Conservation (phyloP, 1,140 invertebrate species). For the Neodiprion virginianus region DNA sequence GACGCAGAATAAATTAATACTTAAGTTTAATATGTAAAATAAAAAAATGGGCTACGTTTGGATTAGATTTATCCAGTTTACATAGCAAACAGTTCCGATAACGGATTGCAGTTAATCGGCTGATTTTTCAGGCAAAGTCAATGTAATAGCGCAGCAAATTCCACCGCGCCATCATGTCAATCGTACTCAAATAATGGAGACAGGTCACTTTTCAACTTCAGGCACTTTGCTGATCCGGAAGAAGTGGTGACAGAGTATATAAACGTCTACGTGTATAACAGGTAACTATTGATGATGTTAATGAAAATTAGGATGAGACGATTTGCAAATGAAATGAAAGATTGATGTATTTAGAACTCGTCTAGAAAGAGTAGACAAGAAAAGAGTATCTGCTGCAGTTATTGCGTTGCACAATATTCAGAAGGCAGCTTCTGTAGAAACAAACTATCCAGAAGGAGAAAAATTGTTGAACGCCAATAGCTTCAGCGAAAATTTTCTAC, state of each 20-base stretch:
- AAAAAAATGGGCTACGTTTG: too few relatives aligned
- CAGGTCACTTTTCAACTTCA: background rate
- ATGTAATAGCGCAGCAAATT: background rate
- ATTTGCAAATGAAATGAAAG: too few relatives aligned
- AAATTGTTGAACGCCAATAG: background rate
- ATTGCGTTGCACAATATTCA: background rate
- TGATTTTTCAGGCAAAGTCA: background rate
- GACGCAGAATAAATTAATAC: too few relatives aligned
- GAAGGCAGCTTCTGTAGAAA: background rate
- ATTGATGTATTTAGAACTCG: background rate
- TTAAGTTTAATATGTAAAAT: too few relatives aligned
- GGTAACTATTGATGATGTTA: background rate
- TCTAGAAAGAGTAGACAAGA: background rate
- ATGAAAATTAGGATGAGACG: background rate
- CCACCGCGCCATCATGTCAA: background rate
- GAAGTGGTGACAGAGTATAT: background rate
- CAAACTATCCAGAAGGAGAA: background rate
- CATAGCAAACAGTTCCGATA: too few relatives aligned
- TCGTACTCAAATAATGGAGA: too few relatives aligned
- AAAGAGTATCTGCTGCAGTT: background rate
- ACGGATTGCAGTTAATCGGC: too few relatives aligned
- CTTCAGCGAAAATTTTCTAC: background rate
- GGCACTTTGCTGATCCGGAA: background rate
- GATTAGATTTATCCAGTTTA: too few relatives aligned
- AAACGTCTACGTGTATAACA: conserved; percentile 2